phyloP scores from a whole-genome alignment of 92 coral and sea anemone genomes.

The Anthopleura xanthogrammica region DNA sequence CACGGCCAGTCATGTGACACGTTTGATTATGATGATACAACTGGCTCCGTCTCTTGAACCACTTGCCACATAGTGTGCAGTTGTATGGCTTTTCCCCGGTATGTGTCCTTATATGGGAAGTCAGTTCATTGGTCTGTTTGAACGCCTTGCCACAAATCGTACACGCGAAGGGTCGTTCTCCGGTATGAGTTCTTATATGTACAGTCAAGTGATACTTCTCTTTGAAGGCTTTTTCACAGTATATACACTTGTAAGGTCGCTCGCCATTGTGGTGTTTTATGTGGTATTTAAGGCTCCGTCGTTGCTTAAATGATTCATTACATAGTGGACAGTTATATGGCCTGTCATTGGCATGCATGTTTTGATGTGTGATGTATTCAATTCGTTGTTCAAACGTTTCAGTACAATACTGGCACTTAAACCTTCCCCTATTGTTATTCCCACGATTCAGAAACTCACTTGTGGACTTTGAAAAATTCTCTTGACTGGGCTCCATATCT shows the following conservation, averaged over 20 bases:
- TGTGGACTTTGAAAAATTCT: background rate
- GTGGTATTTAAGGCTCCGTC: slow-evolving; percentile 28
- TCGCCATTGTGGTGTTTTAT: slow-evolving; percentile 36
- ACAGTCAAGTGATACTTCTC: slow-evolving; percentile 33
- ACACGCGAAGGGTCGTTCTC: slow-evolving; percentile 36
- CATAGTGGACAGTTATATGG: slow-evolving; percentile 27
- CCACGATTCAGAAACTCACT: background rate
- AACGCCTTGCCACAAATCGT: slow-evolving; percentile 37
- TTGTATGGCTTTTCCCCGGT: slow-evolving; percentile 37
- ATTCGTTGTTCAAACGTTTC: slow-evolving; percentile 17
- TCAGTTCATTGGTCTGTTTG: slow-evolving; percentile 31
- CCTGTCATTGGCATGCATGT: slow-evolving; percentile 11
- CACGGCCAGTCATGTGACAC: background rate
- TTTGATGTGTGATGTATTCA: slow-evolving; percentile 16
- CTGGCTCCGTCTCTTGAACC: slow-evolving; percentile 27
- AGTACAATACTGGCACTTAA: slow-evolving; percentile 27
- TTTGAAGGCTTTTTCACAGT: slow-evolving; percentile 36
- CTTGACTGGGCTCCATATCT: background rate
- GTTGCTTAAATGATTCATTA: slow-evolving; percentile 19
- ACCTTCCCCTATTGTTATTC: slow-evolving; percentile 1
- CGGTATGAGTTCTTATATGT: slow-evolving; percentile 36
- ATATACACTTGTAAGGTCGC: slow-evolving; percentile 35
- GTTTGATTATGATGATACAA: slow-evolving; percentile 26
- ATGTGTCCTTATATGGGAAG: slow-evolving; percentile 35
- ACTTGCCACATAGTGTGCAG: slow-evolving; percentile 30